These are phyloP conservation scores for Asarcornis scutulata DNA, from an alignment of 2,113 vertebrate species.

Conservation along the genomic window DNA sequence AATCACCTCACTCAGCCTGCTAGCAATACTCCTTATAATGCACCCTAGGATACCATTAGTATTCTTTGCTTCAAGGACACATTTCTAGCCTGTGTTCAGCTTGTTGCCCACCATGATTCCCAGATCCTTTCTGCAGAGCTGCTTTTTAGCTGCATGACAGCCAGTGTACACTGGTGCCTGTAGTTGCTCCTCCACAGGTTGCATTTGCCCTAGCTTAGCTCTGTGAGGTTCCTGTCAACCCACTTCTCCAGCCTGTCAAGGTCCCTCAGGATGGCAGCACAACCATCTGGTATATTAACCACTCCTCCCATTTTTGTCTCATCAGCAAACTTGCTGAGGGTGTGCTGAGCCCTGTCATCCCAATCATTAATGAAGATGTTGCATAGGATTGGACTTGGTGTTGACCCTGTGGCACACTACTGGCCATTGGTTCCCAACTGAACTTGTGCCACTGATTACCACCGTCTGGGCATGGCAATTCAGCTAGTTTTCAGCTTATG, in stretches of 20 bases:
- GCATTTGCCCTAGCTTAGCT: not conserved
- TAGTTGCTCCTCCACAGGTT: not conserved
- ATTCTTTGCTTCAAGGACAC: not conserved
- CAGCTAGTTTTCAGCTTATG: not conserved
- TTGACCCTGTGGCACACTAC: not conserved
- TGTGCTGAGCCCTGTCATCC: not conserved
- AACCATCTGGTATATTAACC: not conserved
- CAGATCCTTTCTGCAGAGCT: not conserved
- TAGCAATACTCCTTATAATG: not conserved
- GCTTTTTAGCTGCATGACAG: not conserved
- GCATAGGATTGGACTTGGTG: not conserved
- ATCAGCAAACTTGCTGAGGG: not conserved
- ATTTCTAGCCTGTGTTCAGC: not conserved
- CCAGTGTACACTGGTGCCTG: not conserved
- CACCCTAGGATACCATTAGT: not conserved
- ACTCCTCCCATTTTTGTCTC: not conserved
- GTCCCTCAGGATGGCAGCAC: not conserved
- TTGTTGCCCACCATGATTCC: not conserved
- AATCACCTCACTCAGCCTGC: not conserved
- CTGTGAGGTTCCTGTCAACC: not conserved
- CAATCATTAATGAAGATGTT: not conserved
- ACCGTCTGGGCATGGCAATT: not conserved
- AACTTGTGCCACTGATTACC: not conserved
- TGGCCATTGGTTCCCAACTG: not conserved
- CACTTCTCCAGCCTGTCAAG: not conserved